phyloP scores from a whole-genome alignment of 2,888 invertebrate genomes.

The Acrocyrtus sp. region DNA sequence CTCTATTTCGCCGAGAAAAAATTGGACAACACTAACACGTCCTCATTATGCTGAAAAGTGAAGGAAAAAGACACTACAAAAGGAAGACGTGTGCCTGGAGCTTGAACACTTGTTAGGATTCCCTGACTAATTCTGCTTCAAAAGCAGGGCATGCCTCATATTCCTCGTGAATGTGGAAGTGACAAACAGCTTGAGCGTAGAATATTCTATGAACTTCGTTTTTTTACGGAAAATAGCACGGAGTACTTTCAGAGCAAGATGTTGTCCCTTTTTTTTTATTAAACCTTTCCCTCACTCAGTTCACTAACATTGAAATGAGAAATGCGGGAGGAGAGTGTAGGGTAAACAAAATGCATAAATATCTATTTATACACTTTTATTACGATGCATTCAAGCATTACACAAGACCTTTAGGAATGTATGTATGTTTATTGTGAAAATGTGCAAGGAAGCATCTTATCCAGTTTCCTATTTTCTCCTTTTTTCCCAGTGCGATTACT shows the following conservation, averaged over 20 bases:
- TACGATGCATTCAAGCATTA: too few species aligned
- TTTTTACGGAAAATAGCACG: too few species aligned
- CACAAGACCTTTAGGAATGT: too few species aligned
- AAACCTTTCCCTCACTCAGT: not conserved
- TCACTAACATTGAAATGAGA: too few species aligned
- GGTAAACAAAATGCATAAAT: too few species aligned
- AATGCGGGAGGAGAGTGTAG: too few species aligned
- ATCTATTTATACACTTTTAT: too few species aligned
- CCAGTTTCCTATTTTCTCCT: too few species aligned
- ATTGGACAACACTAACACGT: not conserved
- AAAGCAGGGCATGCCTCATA: not conserved
- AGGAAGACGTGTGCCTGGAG: constrained; percentile 2
- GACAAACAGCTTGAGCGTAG: not conserved
- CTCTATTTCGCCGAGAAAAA: too few species aligned
- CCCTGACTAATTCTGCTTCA: constrained; percentile 1
- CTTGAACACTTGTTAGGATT: constrained; percentile 31
- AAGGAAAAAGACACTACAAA: not conserved
- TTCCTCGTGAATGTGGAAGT: not conserved
- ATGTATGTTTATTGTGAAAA: too few species aligned
- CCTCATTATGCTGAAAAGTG: not conserved
- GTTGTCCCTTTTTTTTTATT: not conserved
- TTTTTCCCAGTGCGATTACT: too few species aligned
- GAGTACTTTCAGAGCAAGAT: not conserved
- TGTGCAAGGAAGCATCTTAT: too few species aligned
- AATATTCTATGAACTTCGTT: not conserved